These are phyloP conservation scores for Microctenopoma steveboyesi DNA, from an alignment of 2,797 vertebrate genomes.

Conservation along the genomic window DNA sequence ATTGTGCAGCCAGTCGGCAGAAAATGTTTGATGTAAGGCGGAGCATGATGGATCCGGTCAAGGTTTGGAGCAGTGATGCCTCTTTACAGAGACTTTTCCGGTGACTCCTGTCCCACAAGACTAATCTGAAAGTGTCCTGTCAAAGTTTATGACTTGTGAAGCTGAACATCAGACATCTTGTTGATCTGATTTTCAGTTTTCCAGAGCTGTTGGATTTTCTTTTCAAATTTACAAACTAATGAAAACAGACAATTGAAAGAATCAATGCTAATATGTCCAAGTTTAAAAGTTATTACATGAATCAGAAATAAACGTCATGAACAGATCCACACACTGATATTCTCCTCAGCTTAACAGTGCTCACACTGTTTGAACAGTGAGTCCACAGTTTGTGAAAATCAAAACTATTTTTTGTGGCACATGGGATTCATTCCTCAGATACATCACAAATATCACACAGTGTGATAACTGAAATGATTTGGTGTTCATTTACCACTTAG, in stretches of 20 bases:
- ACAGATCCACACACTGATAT: neutral
- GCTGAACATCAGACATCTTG: neutral
- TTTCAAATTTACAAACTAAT: neutral
- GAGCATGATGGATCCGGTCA: slow-evolving; percentile 86
- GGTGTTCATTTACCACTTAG: neutral
- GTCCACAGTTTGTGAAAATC: neutral
- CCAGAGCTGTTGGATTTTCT: slow-evolving; percentile 8
- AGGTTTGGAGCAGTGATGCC: slow-evolving; percentile 76
- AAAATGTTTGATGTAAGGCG: slow-evolving; percentile 90
- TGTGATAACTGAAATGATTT: neutral
- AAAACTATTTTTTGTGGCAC: neutral
- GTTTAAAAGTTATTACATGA: neutral
- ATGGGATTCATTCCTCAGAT: slow-evolving; percentile 1
- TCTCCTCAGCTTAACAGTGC: neutral
- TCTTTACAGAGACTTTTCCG: slow-evolving; percentile 41
- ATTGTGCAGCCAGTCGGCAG: slow-evolving; percentile 92
- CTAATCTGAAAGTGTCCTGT: slow-evolving; percentile 30
- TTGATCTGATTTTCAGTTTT: slow-evolving; percentile 11
- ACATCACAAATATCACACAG: no score
- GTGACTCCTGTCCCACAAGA: slow-evolving; percentile 37
- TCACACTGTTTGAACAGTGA: slow-evolving; percentile 3
- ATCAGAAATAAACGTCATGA: neutral
- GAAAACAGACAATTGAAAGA: neutral
- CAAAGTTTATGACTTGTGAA: slow-evolving; percentile 16
- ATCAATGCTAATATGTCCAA: neutral